Base-by-base conservation (phyloP, 2,113 vertebrate genomes). In the Gasterosteus nipponicus region DNA sequence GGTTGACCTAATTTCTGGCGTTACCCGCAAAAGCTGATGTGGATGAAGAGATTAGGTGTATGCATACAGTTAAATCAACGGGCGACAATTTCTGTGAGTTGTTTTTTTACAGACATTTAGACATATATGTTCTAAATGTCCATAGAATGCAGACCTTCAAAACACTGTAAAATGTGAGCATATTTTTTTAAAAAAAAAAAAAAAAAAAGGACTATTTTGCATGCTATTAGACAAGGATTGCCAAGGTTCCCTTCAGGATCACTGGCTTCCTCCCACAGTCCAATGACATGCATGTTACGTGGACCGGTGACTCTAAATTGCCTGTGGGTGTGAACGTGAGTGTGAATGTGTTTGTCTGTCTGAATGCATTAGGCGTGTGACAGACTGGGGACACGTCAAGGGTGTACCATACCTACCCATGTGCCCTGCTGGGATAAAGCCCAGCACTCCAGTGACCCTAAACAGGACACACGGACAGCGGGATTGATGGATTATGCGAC, bases 1-100 rank as follows among this genome's bases (percentile, higher is more conserved):
- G 76, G 51, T 39, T 89, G 90, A 91, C 89, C 91, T 88, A 18
- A 87, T 86, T 92, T 86, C 63, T 77, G 73, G 59, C 35, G n/a
- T 82, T 80, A 79, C 39, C 58, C 66, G 66, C 68, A 67, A 46
- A 66, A 83, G 78, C 85, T 78, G 75, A 75, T 77, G 87, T 85
- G 81, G 82, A 88, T 84, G 69, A 88, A 77, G 51, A 86, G 88
- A 89, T 89, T 88, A 86, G 8, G 39, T 75, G 65, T 63, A 77
- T 61, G 11, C 42, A 70, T 61, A 63, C 38, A 67, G 47, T 75
- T 69, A 56, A 22, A 59, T 77, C 44, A 70, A 63, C 78, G 61
- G 51, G 46, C 38, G 49, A 57, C 4, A 7, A 18, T 72, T 63
- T 62, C 19, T 18, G 26, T 44, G 41, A 84, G 73, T 16, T 42